Base-by-base conservation (phyloP, 2,113 vertebrate genomes). In the Osmerus mordax region DNA sequence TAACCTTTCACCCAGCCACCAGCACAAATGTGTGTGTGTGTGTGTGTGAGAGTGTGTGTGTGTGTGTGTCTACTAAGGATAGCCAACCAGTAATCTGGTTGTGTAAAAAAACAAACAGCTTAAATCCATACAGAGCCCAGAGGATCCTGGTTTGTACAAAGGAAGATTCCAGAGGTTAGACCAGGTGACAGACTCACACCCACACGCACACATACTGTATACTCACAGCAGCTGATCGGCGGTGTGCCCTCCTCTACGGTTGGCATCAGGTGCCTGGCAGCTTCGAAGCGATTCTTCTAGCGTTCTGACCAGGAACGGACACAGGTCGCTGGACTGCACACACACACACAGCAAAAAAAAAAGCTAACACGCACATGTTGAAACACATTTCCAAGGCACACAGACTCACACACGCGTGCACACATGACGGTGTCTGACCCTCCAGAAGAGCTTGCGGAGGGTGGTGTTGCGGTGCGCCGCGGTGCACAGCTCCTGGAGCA, bases 391-490 rank as follows among this genome's bases (percentile, higher is more conserved):
- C 53, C 15, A 58, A 5, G 15, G 25, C 18, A 60, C n/a, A 55
- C 23, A 59, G 28, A 23, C 53, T 52, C 47, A 65, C n/a, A 56
- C 18, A 56, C 8, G 18, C 28, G 19, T 7, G 36, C 23, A 28
- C 60, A 61, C n/a, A 21, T 25, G 52, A 19, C 18, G 32, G 8
- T 2, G 0, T 5, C 83, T 86, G 78, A 93, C 92, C 86, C 83
- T 92, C 92, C 92, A 93, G 83, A 92, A 93, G 75, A 92, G 87
- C 5, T 75, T 73, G n/a, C 86, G 82, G 4, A 93, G 74, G 0
- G 75, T n/a, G 5, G 78, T 3, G 61, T 76, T 75, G 1, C 84
- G 79, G 3, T 83, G 87, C 0, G 90, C 87, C 15, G 90, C 87
- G 0, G 86, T 88, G 3, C 74, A 78, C 51, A 92, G 85, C 80